Evolutionary conservation across 2,888 invertebrate genomes (phyloP), one percentile per base, ranked within the genome.

Genomic region (Dicyrtoma fusca): DNA sequence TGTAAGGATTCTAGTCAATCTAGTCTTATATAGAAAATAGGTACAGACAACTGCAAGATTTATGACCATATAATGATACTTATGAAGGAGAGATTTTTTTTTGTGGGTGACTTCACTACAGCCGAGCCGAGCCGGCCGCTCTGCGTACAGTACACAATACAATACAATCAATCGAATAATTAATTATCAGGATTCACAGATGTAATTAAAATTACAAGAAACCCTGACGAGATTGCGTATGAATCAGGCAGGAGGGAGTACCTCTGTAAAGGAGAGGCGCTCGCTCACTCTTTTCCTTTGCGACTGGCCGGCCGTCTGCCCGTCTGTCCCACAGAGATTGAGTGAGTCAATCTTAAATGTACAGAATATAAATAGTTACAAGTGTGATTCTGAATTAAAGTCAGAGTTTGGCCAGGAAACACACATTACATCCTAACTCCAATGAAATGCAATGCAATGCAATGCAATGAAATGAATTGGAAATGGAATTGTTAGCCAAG

Each of bases 151-250:
- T 4, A 8, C 8, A 21, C 17, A 61, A 61, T 49, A 42, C 34
- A 49, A 45, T 34, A 59, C 76, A 71, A 79, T 79, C 79, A 79
- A 78, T 79, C 75, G 77, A 77, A 78, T 78, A 77, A 79, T 79
- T 79, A 79, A 79, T 79, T 79, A 79, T 77, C 72, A 76, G 66
- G 66, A 66, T 53, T 66, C 66, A 66, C 53, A 77, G 75, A 75
- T 74, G 76, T 77, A 79, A 79, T 79, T 79, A 79, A 79, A 79
- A 78, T 77, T 77, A 66, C 78, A 79, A 78, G 79, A 74, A 73
- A 73, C 76, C 77, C 77, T 76, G 79, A 77, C 77, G 79, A 76
- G 77, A 63, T 34, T 34, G 34, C 62, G n/a, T 44, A 8, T 44
- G 13, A 63, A 61, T 61, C 34, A 61, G 26, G 57, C n/a, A 34